Conservation (phyloP, 2,888 invertebrate genomes). For the Callyntrura guangdongensis region DNA sequence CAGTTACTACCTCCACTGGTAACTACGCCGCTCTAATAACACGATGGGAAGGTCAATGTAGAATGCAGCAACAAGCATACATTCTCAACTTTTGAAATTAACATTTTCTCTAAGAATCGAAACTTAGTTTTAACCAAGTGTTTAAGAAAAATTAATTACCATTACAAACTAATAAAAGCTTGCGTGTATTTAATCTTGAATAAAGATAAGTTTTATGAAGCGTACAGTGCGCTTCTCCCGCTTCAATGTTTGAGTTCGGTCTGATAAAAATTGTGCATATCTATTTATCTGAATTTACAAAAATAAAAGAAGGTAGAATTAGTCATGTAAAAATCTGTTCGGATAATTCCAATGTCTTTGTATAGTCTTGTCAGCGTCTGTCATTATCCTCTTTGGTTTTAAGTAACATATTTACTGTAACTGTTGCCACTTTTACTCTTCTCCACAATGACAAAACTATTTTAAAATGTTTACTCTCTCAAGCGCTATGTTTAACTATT, state of each 20-base stretch:
- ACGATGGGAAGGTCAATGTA: conserved; percentile 53
- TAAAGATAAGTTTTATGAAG: not conserved
- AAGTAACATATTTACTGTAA: not conserved
- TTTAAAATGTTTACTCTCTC: not conserved
- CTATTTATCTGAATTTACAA: not conserved
- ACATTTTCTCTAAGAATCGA: conserved; percentile 16
- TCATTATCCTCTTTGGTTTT: not conserved
- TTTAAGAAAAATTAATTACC: not conserved
- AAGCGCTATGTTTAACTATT: too few species aligned
- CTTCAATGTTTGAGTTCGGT: conserved; percentile 10
- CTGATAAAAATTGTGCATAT: not conserved
- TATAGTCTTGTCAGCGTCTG: conserved; percentile 21
- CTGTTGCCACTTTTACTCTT: not conserved
- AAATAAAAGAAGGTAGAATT: not conserved
- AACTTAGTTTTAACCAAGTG: not conserved
- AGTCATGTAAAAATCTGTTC: not conserved
- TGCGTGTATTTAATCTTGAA: conserved; percentile 45
- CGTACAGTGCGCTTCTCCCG: conserved; percentile 9
- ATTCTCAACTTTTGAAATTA: conserved; percentile 43
- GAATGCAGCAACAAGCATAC: conserved; percentile 60
- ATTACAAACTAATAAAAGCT: conserved; percentile 55
- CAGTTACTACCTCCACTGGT: conserved; percentile 70
- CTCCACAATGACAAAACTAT: not conserved
- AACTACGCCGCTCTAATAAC: conserved; percentile 74
- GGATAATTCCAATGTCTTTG: not conserved